Percentiles rank a stretch among this genome's conserved stretches.
phyloP scores from a whole-genome alignment of 2,888 invertebrate genomes.

The Philonicus albiceps region DNA sequence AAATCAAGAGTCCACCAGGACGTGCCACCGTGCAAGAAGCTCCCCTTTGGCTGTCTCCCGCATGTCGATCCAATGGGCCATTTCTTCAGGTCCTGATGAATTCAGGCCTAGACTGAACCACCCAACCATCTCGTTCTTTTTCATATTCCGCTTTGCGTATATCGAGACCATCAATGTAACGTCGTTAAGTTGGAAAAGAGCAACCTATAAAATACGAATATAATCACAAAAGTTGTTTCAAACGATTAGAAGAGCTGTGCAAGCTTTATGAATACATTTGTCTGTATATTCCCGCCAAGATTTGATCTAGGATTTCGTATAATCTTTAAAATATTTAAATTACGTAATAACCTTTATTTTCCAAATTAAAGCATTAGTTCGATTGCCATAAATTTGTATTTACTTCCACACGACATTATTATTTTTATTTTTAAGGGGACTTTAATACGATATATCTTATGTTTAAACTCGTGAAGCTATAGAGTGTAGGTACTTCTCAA shows the following conservation, averaged over 20 bases:
- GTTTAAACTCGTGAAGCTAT: no score
- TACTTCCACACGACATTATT: no score
- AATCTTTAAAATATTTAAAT: no score
- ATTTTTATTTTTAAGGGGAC: background rate
- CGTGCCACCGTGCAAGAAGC: slow-evolving; percentile 94
- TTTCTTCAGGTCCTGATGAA: slow-evolving; percentile 90
- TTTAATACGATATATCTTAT: no score
- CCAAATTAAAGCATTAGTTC: no score
- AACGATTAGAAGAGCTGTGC: background rate
- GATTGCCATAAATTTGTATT: no score
- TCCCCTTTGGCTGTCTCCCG: slow-evolving; percentile 85
- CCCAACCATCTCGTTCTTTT: slow-evolving; percentile 95
- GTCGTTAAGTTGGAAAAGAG: slow-evolving; percentile 92
- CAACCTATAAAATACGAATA: slow-evolving; percentile 71
- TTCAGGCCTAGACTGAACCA: slow-evolving; percentile 95
- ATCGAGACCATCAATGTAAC: slow-evolving; percentile 94
- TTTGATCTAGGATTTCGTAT: no score
- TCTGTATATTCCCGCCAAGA: no score
- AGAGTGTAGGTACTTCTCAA: no score
- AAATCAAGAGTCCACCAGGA: slow-evolving; percentile 80
- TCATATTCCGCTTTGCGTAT: slow-evolving; percentile 90
- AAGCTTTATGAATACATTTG: background rate
- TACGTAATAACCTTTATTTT: no score
- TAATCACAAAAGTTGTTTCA: background rate
- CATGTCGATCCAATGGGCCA: slow-evolving; percentile 93